Conservation (phyloP, 2,113 vertebrate species). For the Cavia aperea region DNA sequence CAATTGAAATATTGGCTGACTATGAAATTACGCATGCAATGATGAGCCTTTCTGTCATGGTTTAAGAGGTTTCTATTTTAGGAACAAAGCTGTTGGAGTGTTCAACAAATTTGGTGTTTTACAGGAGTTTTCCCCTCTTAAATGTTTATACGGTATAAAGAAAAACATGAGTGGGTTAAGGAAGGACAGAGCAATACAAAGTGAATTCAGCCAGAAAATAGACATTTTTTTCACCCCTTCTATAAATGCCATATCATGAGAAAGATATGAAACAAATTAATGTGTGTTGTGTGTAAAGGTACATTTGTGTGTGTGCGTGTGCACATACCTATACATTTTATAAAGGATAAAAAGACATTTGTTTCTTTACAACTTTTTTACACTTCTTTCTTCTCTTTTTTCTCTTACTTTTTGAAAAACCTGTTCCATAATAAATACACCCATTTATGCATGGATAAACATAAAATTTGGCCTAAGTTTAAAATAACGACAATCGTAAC, state of each 20-base stretch:
- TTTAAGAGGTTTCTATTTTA: neutral
- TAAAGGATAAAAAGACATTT: neutral
- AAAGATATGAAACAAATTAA: neutral
- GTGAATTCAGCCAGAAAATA: neutral
- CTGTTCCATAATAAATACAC: neutral
- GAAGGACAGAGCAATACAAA: neutral
- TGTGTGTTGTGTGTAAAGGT: neutral
- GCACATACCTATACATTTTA: neutral
- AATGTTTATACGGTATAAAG: neutral
- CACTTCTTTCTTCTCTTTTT: neutral
- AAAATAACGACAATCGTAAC: neutral
- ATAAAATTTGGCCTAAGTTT: conserved; percentile 22
- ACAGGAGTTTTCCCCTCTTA: neutral
- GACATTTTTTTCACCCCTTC: neutral
- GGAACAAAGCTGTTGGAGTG: neutral
- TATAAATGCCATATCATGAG: neutral
- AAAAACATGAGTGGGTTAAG: neutral
- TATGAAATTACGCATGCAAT: neutral
- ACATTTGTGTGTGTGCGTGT: neutral
- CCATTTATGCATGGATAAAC: neutral
- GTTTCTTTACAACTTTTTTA: neutral
- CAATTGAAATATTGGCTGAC: neutral
- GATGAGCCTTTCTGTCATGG: neutral
- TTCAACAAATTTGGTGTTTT: neutral
- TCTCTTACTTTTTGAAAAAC: neutral